Evolutionary conservation across 2,113 vertebrate species (phyloP).

Genomic region (Zosterops pallidus): DNA sequence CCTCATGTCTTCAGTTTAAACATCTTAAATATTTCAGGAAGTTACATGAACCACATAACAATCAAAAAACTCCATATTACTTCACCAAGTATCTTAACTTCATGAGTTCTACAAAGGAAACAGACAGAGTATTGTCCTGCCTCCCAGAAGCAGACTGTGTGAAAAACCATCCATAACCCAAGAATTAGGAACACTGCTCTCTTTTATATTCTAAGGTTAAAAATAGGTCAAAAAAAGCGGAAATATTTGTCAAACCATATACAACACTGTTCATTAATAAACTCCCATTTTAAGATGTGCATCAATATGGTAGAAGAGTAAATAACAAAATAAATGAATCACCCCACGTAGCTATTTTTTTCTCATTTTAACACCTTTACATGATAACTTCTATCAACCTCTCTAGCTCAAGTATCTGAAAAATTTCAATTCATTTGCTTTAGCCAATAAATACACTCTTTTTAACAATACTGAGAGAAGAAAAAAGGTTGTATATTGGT

Average conservation of each 20-base stretch:
- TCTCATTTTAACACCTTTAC: not conserved
- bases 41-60: fast-evolving
- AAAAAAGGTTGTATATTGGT: not conserved
- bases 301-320: not conserved
- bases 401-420: not conserved
- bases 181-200: not conserved
- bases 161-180: not conserved
- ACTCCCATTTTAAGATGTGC: not conserved
- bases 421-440: not conserved
- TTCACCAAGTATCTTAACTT: not conserved
- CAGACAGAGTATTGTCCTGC: not conserved
- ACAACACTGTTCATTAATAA: not conserved
- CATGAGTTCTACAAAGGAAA: not conserved
- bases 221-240: not conserved
- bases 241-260: not conserved
- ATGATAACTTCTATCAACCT: not conserved
- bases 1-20: not conserved
- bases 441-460: not conserved
- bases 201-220: not conserved
- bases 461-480: not conserved
- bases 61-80: not conserved
- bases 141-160: not conserved
- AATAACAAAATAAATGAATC: not conserved
- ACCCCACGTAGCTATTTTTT: not conserved
- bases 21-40: not conserved